Conservation (phyloP, 2,113 vertebrate genomes). For the Nymphicus hollandicus region DNA sequence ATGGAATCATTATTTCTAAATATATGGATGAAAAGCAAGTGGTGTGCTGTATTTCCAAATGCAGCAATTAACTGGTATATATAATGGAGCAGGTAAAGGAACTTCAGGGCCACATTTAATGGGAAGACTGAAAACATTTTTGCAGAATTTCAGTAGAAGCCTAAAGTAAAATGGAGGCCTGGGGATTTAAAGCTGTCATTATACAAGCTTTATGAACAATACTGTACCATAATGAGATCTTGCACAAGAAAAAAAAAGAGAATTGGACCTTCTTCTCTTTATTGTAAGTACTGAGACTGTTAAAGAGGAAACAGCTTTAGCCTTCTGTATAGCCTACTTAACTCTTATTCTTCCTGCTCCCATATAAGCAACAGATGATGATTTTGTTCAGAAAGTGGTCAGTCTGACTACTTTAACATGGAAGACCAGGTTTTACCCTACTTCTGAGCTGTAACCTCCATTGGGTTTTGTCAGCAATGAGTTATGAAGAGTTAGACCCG, state of each 20-base stretch:
- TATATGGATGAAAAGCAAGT: not conserved
- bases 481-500: not conserved
- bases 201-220: not conserved
- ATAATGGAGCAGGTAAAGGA: not conserved
- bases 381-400: not conserved
- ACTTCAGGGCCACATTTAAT: not conserved
- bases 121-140: not conserved
- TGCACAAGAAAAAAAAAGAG: not conserved
- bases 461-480: not conserved
- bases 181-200: not conserved
- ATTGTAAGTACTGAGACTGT: not conserved
- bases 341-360: not conserved
- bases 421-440: not conserved
- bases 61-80: not conserved
- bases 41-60: not conserved
- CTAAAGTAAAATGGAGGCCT: not conserved
- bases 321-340: not conserved
- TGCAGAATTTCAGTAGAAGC: not conserved
- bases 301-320: not conserved
- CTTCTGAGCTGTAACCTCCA: not conserved
- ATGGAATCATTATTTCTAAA: slow-evolving; percentile 1
- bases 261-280: not conserved
- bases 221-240: not conserved
- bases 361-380: not conserved
- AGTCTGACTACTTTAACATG: not conserved